Conservation (phyloP, 2,113 vertebrate genomes). For the Hydrochoerus hydrochaeris region DNA sequence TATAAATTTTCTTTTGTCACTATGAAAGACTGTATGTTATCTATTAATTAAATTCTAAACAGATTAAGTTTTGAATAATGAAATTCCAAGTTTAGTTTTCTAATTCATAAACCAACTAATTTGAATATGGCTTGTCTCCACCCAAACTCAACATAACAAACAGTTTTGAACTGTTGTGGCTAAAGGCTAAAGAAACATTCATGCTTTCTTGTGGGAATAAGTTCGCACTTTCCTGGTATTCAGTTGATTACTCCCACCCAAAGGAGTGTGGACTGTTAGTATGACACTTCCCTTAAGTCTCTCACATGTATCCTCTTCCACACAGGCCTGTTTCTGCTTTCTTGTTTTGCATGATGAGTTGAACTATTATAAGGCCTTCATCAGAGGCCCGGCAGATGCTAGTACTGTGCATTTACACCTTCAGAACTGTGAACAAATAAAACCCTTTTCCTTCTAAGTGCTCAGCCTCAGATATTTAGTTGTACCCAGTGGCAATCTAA, state of each 20-base stretch:
- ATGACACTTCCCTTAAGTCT: not conserved
- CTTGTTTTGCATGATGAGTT: not conserved
- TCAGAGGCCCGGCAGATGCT: not conserved
- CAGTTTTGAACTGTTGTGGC: not conserved
- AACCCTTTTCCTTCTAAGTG: not conserved
- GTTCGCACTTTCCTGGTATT: not conserved
- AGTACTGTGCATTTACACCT: not conserved
- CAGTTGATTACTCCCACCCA: not conserved
- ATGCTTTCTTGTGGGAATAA: not conserved
- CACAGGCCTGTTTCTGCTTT: not conserved
- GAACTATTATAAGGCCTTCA: not conserved
- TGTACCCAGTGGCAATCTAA: not conserved
- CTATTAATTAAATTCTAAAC: not conserved
- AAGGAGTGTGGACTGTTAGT: not conserved
- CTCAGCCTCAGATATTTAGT: not conserved
- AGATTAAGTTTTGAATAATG: not conserved
- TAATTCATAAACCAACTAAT: slow-evolving; percentile 21
- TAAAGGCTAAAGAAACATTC: not conserved
- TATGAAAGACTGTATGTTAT: not conserved
- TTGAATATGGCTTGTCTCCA: not conserved
- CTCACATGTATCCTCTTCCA: not conserved
- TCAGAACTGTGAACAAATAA: not conserved
- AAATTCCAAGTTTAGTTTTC: slow-evolving; percentile 26
- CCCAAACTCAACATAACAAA: not conserved
- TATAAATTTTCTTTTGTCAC: not conserved